Base-by-base conservation (phyloP, 2,113 vertebrate species). In the Tachuris rubrigastra region DNA sequence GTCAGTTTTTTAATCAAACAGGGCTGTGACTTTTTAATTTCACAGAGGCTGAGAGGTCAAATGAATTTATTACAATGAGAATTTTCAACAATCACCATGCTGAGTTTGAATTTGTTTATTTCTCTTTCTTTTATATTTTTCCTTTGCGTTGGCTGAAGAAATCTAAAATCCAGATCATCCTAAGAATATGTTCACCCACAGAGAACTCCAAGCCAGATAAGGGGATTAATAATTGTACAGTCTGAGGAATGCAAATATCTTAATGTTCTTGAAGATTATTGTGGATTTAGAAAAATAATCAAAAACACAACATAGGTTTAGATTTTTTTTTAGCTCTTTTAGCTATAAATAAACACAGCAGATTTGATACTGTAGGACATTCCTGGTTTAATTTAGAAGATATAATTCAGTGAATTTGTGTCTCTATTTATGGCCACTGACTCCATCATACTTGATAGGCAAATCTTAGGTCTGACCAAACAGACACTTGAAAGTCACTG, bases 201-300 rank as follows among this genome's bases (percentile, higher is more conserved):
- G 95, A 95, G 95, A 98, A 97, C 95, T 97, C 95, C 95, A 96
- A 95, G 52, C 74, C 87, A 97, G 97, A 96, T 78, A 97, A 92
- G 68, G 80, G 80, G 97, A 98, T 98, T 98, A 98, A 97, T 96
- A 97, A 97, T 77, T 91, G 81, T 95, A 97, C 90, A 95, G 83
- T 93, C 88, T 94, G 72, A 97, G 92, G 79, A 95, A 97, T 90
- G 92, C 89, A 98, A 97, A 97, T 95, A 95, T 97, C 90, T 96
- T 94, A 97, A 95, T 95, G 55, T 96, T 97, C 95, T 93, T 95
- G 84, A 96, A 97, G 97, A 98, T 98, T 98, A 98, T 49, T 86
- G 77, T 87, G 95, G 95, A 98, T 97, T 98, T 97, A 97, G 91
- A 94, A 97, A 97, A 97, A 97, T 95, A 97, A 98, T 98, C 94